Evolutionary conservation across 2,888 invertebrate genomes (phyloP).

Genomic region (Ormyrus rosae): DNA sequence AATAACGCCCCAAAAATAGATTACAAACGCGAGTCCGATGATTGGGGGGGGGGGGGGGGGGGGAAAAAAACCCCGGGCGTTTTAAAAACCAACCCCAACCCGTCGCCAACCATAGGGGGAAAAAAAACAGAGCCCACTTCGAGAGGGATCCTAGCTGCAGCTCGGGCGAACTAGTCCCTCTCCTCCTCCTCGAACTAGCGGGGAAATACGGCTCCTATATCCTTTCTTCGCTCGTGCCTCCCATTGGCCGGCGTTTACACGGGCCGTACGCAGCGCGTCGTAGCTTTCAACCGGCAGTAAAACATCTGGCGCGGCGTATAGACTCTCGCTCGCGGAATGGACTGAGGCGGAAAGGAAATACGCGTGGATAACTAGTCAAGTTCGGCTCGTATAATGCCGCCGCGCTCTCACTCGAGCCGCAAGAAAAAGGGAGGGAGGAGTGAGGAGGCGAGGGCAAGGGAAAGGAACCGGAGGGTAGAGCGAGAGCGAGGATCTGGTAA

Average conservation of each 20-base stretch:
- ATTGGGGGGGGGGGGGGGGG: not conserved
- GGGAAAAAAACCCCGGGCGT: slow-evolving; percentile 32
- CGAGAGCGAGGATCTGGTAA: slow-evolving; percentile 11
- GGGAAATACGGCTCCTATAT: slow-evolving; percentile 3
- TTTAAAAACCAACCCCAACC: not conserved
- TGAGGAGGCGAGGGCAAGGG: not conserved
- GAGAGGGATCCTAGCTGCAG: not conserved
- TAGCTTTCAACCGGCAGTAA: slow-evolving; percentile 62
- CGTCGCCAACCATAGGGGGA: not conserved
- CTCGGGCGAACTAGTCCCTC: slow-evolving; percentile 6
- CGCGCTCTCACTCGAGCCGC: not conserved
- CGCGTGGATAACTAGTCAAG: slow-evolving; percentile 67
- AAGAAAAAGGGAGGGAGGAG: slow-evolving; percentile 30
- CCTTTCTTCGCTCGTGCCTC: slow-evolving; percentile 10
- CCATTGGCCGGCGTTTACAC: not conserved
- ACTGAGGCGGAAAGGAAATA: slow-evolving; percentile 69
- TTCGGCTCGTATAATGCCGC: slow-evolving; percentile 55
- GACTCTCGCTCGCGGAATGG: slow-evolving; percentile 57
- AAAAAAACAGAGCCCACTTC: slow-evolving; percentile 30
- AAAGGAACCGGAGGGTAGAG: not conserved
- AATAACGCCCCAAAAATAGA: too few relatives aligned
- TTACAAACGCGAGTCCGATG: not conserved
- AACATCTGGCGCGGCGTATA: slow-evolving; percentile 68
- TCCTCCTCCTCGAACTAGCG: not conserved
- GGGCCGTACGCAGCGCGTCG: not conserved